Evolutionary conservation across 53 echinoderm and acorn worm species (phyloP).

Genomic region (Paracentrotus lividus): DNA sequence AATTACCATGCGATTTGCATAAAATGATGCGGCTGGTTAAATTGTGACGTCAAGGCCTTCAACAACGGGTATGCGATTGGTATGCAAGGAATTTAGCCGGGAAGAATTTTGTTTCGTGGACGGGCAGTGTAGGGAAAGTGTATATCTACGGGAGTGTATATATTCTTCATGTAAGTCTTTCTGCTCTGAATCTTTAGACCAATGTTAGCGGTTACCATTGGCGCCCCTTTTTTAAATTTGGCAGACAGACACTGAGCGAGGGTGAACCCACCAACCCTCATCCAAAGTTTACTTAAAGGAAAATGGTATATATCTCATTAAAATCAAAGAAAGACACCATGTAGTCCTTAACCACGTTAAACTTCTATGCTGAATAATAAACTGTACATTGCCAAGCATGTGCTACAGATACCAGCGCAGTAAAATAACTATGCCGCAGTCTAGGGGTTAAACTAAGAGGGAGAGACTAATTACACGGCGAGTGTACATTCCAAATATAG

Average conservation of each 20-base stretch:
- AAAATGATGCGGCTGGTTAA: slow-evolving; percentile 61
- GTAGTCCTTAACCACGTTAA: background rate
- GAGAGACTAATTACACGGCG: slow-evolving; percentile 63
- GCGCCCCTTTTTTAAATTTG: slow-evolving; percentile 3
- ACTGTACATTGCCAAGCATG: background rate
- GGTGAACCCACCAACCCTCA: background rate
- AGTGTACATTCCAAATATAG: slow-evolving; percentile 71
- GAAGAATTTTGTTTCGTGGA: slow-evolving; percentile 59
- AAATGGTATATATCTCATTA: background rate
- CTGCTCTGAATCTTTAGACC: slow-evolving; percentile 26
- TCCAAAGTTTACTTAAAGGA: background rate
- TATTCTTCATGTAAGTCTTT: slow-evolving; percentile 11
- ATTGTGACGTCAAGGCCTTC: slow-evolving; percentile 79
- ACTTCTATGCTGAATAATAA: background rate
- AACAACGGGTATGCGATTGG: slow-evolving; percentile 79
- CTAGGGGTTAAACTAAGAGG: slow-evolving; percentile 24
- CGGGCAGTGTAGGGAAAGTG: background rate
- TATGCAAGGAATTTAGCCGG: slow-evolving; percentile 79
- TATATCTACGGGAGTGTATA: slow-evolving; percentile 40
- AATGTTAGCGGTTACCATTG: slow-evolving; percentile 40
- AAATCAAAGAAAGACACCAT: background rate
- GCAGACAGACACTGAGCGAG: background rate
- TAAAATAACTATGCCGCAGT: background rate
- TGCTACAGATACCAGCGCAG: background rate
- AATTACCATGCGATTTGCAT: slow-evolving; percentile 74